A percentile compares a stretch with the other conserved stretches of the same genome.
phyloP scores from a whole-genome alignment of 92 coral and sea anemone species.

The Heliopora coerulea region DNA sequence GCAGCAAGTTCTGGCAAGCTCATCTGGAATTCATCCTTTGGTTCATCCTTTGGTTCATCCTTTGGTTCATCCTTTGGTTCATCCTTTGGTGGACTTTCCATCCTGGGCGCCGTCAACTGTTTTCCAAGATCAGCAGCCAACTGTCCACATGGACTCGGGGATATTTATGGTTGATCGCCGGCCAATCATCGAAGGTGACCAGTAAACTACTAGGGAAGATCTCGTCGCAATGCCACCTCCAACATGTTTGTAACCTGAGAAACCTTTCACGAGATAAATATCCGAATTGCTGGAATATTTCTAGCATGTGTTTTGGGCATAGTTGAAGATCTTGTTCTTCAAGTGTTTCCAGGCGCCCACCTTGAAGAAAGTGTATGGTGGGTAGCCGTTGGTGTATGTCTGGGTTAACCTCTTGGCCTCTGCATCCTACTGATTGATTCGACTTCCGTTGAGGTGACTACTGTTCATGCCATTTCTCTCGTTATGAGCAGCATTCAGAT shows the following conservation, averaged over 20 bases:
- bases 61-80: too few species aligned
- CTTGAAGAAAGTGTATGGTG: slow-evolving; percentile 40
- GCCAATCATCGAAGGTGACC: not conserved
- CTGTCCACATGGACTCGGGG: slow-evolving; percentile 54
- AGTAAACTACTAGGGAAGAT: not conserved
- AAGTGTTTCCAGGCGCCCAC: slow-evolving; percentile 10
- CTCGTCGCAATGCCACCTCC: not conserved
- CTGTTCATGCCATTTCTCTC: too few species aligned
- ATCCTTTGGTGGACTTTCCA: not conserved
- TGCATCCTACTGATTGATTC: too few species aligned
- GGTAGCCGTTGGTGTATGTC: slow-evolving; percentile 50
- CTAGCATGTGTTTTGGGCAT: slow-evolving; percentile 27
- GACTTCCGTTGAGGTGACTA: too few species aligned
- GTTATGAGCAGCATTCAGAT: too few species aligned
- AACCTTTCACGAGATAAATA: slow-evolving; percentile 31
- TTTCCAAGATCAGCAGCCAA: slow-evolving; percentile 52
- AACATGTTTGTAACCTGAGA: slow-evolving; percentile 31
- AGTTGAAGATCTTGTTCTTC: slow-evolving; percentile 35
- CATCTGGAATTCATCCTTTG: not conserved
- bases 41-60: not conserved
- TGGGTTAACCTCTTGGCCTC: slow-evolving; percentile 34
- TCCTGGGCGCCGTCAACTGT: not conserved
- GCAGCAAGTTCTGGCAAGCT: not conserved
- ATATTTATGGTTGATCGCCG: not conserved
- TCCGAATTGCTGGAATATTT: not conserved